A percentile compares a stretch with the other conserved stretches of the same genome.
Conservation (phyloP, 2,113 vertebrate species). For the Labrus mixtus region DNA sequence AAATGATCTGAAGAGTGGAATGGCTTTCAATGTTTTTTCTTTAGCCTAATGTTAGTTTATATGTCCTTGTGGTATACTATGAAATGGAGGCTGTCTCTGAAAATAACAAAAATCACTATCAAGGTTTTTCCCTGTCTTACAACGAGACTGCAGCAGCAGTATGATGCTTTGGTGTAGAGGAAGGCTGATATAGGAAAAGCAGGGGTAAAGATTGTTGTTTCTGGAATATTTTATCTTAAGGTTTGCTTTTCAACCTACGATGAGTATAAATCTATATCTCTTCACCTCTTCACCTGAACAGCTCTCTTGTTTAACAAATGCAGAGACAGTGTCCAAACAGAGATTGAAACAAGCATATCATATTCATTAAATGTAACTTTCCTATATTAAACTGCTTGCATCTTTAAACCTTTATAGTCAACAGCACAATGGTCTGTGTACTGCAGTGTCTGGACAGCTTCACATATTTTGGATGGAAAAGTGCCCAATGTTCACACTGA, state of each 20-base stretch:
- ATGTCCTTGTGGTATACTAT: not conserved
- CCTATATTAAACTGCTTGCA: too few relatives aligned
- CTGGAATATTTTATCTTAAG: not conserved
- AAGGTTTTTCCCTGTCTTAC: not conserved
- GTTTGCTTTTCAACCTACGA: constrained; percentile 8
- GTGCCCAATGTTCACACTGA: not conserved
- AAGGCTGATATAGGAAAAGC: constrained; percentile 14
- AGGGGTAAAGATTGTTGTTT: not conserved
- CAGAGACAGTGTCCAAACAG: not conserved
- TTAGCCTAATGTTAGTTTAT: not conserved
- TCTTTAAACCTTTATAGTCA: too few relatives aligned
- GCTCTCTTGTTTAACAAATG: constrained; percentile 6
- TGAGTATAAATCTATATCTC: not conserved
- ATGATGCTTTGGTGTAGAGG: constrained; percentile 14
- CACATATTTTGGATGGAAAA: too few relatives aligned
- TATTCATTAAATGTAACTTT: not conserved
- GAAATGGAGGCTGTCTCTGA: constrained; percentile 5
- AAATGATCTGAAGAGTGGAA: constrained; percentile 1
- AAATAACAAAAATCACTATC: constrained; percentile 3
- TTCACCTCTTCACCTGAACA: not conserved
- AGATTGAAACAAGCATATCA: not conserved
- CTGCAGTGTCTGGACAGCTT: too few relatives aligned
- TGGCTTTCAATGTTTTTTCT: not conserved
- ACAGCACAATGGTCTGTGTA: too few relatives aligned
- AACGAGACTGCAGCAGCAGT: constrained; percentile 11